Conservation (phyloP, 2,113 vertebrate species). For the Calidris pygmaea region DNA sequence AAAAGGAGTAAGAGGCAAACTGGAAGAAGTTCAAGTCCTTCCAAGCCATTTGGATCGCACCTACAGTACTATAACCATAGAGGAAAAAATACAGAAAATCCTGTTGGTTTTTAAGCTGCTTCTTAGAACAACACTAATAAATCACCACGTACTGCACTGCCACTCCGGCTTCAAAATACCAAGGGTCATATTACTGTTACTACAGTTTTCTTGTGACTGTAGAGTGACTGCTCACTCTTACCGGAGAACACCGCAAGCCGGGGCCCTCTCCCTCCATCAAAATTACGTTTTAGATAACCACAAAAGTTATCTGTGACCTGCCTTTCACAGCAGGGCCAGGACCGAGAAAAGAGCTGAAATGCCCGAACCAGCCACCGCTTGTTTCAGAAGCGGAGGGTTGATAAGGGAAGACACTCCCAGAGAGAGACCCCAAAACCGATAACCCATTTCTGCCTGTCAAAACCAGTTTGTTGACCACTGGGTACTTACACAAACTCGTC, state of each 20-base stretch:
- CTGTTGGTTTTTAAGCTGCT: neutral
- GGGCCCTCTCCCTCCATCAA: neutral
- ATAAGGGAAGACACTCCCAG: constrained; percentile 36
- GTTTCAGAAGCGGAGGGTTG: neutral
- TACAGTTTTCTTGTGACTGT: neutral
- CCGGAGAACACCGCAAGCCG: accelerated
- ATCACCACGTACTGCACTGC: accelerated
- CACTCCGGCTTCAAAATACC: neutral
- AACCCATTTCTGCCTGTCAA: neutral
- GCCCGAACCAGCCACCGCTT: neutral
- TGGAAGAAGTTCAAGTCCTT: neutral
- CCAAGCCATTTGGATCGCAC: neutral
- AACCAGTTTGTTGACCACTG: neutral
- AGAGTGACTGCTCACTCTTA: neutral
- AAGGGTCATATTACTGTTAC: neutral
- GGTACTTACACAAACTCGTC: neutral
- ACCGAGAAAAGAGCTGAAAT: neutral
- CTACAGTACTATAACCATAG: neutral
- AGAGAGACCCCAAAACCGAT: neutral
- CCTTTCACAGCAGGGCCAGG: neutral
- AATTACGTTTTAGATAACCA: neutral
- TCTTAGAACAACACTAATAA: constrained; percentile 10
- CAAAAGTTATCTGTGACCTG: neutral
- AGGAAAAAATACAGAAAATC: constrained; percentile 14
- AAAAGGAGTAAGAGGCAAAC: neutral